Percentiles rank a stretch among this genome's conserved stretches.
These are phyloP conservation scores for Xylocopa sonorina DNA, from an alignment of 1,140 invertebrate species.

Conservation along the genomic window DNA sequence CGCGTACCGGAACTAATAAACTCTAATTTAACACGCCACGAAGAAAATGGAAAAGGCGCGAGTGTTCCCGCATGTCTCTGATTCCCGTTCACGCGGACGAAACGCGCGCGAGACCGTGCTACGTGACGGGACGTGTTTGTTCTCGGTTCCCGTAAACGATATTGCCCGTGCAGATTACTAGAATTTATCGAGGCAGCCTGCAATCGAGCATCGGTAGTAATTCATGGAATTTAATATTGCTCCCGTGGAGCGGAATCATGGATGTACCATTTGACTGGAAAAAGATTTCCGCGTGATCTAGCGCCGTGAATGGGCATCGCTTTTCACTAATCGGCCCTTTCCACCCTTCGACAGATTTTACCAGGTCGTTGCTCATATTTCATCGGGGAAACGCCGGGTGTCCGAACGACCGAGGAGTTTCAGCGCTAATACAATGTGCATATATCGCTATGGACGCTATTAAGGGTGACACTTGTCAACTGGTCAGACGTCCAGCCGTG, in stretches of 20 bases:
- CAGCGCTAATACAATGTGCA: conserved; percentile 8
- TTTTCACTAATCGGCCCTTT: conserved; percentile 16
- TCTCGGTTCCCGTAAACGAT: not conserved
- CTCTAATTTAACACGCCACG: not conserved
- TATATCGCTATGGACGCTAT: conserved; percentile 2
- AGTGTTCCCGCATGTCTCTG: not conserved
- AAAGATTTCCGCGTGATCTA: not conserved
- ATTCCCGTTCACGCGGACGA: not conserved
- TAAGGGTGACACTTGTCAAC: conserved; percentile 23
- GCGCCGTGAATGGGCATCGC: not conserved
- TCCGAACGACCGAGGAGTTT: not conserved
- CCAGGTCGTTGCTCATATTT: conserved; percentile 21
- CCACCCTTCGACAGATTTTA: conserved; percentile 3
- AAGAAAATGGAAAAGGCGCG: not conserved
- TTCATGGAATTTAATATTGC: conserved; percentile 28
- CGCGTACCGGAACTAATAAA: not conserved
- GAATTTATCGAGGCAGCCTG: not conserved
- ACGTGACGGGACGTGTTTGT: conserved; percentile 14
- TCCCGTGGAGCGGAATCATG: not conserved
- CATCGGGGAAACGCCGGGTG: not conserved
- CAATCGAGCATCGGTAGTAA: not conserved
- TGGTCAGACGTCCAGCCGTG: not conserved
- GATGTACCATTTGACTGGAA: not conserved
- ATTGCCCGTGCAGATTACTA: not conserved
- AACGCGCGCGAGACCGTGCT: not conserved